Conservation (phyloP, 2,113 vertebrate species). For the Nothoprocta perdicaria region DNA sequence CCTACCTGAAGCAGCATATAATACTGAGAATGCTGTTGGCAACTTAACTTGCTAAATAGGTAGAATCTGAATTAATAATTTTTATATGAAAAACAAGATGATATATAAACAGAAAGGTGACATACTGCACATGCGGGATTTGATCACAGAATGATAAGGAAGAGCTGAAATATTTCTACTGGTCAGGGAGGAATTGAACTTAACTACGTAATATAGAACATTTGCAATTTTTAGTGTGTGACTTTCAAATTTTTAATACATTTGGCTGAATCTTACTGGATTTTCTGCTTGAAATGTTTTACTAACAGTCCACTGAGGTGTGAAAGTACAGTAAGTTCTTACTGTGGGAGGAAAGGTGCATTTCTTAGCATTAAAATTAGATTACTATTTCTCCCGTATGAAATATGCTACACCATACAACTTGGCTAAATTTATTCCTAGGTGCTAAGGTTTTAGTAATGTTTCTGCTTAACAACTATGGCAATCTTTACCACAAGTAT, state of each 20-base stretch:
- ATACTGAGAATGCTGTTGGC: not conserved
- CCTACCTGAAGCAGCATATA: not conserved
- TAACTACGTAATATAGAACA: not conserved
- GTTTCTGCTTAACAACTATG: not conserved
- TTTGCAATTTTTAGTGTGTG: constrained; percentile 2
- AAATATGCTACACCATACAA: constrained; percentile 9
- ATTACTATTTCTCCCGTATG: not conserved
- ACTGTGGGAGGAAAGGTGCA: not conserved
- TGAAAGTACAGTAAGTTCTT: constrained; percentile 33
- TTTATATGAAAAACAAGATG: not conserved
- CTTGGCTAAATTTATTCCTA: not conserved
- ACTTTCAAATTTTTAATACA: not conserved
- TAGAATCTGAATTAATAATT: not conserved
- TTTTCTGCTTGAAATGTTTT: constrained; percentile 54
- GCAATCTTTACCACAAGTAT: not conserved
- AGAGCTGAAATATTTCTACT: not conserved
- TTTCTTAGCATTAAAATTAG: constrained; percentile 45
- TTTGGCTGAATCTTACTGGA: constrained; percentile 7
- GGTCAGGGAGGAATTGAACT: not conserved
- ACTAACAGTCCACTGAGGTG: constrained; percentile 24
- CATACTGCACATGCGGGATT: not conserved
- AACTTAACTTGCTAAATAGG: not conserved
- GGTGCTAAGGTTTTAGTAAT: not conserved
- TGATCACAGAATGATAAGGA: constrained; percentile 1
- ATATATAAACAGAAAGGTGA: not conserved